phyloP scores from a whole-genome alignment of 2,888 invertebrate species.

The Proisotoma minuta region DNA sequence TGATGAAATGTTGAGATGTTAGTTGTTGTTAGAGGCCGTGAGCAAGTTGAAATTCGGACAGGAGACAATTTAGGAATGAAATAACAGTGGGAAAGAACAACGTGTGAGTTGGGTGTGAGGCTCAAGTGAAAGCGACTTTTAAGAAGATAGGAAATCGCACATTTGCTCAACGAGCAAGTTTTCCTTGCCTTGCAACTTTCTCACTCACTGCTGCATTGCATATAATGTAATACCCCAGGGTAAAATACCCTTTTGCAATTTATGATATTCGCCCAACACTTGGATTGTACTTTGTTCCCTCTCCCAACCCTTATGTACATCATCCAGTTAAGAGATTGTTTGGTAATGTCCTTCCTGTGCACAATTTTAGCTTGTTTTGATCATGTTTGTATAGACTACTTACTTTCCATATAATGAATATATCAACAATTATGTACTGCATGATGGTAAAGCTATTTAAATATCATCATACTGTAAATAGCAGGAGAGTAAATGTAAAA shows the following conservation, averaged over 20 bases:
- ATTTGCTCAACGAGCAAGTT: background rate
- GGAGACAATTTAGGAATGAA: background rate
- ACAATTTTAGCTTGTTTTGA: too few species aligned
- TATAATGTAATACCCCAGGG: slow-evolving; percentile 44
- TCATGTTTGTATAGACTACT: background rate
- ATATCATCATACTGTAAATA: too few species aligned
- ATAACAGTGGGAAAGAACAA: background rate
- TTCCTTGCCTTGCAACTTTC: slow-evolving; percentile 22
- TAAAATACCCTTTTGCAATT: slow-evolving; percentile 46
- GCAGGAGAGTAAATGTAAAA: too few species aligned
- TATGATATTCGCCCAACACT: slow-evolving; percentile 33
- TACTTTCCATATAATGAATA: background rate
- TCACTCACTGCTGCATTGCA: slow-evolving; percentile 29
- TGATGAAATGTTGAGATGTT: background rate
- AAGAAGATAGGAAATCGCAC: slow-evolving; percentile 1
- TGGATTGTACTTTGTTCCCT: too few species aligned
- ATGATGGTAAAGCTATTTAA: too few species aligned
- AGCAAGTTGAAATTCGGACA: background rate
- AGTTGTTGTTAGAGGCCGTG: too few species aligned
- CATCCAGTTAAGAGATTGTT: too few species aligned
- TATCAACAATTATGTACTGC: background rate
- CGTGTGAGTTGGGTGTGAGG: background rate
- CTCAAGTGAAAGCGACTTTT: background rate
- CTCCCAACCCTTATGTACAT: too few species aligned
- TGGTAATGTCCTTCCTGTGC: too few species aligned